These are phyloP conservation scores for Pipra filicauda DNA, from an alignment of 2,113 vertebrate genomes.

Conservation along the genomic window DNA sequence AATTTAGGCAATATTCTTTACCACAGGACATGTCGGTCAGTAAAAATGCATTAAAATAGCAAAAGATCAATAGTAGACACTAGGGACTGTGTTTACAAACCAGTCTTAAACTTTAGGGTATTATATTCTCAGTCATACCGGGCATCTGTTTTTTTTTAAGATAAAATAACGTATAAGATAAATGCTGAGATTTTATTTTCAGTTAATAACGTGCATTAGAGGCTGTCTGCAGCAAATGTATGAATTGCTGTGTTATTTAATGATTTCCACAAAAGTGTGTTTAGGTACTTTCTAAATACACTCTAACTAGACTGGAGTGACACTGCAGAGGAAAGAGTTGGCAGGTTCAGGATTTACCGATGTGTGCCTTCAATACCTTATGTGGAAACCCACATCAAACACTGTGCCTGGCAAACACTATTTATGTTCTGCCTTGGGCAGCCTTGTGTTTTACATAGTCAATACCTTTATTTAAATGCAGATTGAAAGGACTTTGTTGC, in stretches of 20 bases:
- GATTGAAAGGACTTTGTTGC: not conserved
- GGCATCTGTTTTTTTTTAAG: conserved; percentile 59
- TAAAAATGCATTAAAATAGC: conserved; percentile 87
- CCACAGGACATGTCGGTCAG: conserved; percentile 86
- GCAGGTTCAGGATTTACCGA: conserved; percentile 37
- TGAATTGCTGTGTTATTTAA: conserved; percentile 53
- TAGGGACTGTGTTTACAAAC: conserved; percentile 79
- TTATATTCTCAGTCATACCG: conserved; percentile 73
- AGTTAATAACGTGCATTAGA: conserved; percentile 55
- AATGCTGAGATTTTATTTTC: conserved; percentile 60
- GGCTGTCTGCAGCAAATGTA: conserved; percentile 50
- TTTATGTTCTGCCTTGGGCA: not conserved
- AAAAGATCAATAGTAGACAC: conserved; percentile 85
- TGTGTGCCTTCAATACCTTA: conserved; percentile 5
- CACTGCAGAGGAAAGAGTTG: conserved; percentile 21
- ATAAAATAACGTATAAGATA: conserved; percentile 56
- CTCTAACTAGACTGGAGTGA: conserved; percentile 56
- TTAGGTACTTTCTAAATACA: conserved; percentile 57
- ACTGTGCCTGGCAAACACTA: not conserved
- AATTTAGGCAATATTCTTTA: conserved; percentile 93
- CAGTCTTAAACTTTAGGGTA: conserved; percentile 78
- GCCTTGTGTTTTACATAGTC: conserved; percentile 21
- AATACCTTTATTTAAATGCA: conserved; percentile 26
- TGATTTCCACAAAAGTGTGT: conserved; percentile 52
- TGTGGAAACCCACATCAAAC: conserved; percentile 13